Evolutionary conservation across 2,888 invertebrate genomes (phyloP).

Genomic region (Chymomyza caudatula): DNA sequence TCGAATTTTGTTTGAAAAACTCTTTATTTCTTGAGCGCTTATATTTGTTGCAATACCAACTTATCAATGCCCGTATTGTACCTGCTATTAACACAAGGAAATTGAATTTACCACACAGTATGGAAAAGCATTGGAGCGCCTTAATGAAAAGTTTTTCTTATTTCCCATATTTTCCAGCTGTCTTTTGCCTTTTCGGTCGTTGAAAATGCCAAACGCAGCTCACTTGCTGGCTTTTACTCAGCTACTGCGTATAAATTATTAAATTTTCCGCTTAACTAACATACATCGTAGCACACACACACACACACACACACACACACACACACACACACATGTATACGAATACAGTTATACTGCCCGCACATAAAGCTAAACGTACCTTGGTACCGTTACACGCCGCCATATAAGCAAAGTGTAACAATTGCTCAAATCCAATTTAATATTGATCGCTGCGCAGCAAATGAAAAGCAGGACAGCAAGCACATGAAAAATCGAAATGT

Average conservation of each 20-base stretch:
- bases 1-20: not conserved
- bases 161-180: slow-evolving; percentile 2
- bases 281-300: slow-evolving; percentile 19
- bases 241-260: slow-evolving; percentile 48
- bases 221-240: slow-evolving; percentile 2
- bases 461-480: slow-evolving; percentile 30
- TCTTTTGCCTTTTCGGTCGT: slow-evolving; percentile 26
- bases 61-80: not conserved
- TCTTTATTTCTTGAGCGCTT: not conserved
- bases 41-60: not conserved
- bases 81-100: not conserved
- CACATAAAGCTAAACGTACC: slow-evolving; percentile 14
- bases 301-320: not conserved
- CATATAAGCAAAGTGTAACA: slow-evolving; percentile 20
- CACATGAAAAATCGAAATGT: slow-evolving; percentile 42
- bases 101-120: not conserved
- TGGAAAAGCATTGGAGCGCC: not conserved
- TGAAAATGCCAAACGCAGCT: slow-evolving; percentile 29
- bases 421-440: slow-evolving; percentile 63
- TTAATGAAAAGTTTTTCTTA: not conserved
- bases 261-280: slow-evolving; percentile 48
- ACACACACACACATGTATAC: slow-evolving; percentile 7
- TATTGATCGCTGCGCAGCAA: slow-evolving; percentile 56
- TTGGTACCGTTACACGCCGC: not conserved
- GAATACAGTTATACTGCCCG: not conserved